phyloP scores from a whole-genome alignment of 2,113 vertebrate species.

The Orcinus orca region DNA sequence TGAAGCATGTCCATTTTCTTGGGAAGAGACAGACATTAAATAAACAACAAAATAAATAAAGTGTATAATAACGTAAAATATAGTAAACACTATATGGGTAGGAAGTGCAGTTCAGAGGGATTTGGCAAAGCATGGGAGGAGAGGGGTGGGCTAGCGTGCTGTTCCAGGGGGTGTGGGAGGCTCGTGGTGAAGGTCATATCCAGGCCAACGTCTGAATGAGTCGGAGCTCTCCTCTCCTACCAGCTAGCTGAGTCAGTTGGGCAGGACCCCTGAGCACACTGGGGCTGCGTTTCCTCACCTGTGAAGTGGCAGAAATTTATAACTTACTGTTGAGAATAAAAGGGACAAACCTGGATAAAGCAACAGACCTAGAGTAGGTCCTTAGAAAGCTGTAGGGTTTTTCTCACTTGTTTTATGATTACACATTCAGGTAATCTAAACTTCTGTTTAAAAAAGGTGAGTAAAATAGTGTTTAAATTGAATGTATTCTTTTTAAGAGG shows the following conservation, averaged over 20 bases:
- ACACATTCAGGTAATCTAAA: neutral
- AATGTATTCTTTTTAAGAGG: neutral
- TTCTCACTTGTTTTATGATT: neutral
- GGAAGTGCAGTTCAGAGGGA: neutral
- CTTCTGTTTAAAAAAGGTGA: neutral
- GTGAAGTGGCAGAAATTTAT: neutral
- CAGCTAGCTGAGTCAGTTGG: neutral
- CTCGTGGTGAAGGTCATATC: neutral
- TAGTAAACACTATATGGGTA: neutral
- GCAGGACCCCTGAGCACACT: neutral
- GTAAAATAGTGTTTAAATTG: neutral
- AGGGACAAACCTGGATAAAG: neutral
- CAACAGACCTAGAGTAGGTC: neutral
- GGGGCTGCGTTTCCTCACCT: neutral
- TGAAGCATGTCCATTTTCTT: too few relatives aligned
- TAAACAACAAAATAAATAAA: neutral
- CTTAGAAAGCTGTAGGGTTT: neutral
- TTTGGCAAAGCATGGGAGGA: neutral
- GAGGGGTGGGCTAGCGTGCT: too few relatives aligned
- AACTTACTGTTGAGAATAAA: neutral
- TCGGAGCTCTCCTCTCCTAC: neutral
- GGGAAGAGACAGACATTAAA: neutral
- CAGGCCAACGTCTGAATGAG: neutral
- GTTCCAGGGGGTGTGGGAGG: too few relatives aligned
- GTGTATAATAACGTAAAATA: neutral